phyloP scores from a whole-genome alignment of 2,888 invertebrate genomes.

The Ecliptopera silaceata region DNA sequence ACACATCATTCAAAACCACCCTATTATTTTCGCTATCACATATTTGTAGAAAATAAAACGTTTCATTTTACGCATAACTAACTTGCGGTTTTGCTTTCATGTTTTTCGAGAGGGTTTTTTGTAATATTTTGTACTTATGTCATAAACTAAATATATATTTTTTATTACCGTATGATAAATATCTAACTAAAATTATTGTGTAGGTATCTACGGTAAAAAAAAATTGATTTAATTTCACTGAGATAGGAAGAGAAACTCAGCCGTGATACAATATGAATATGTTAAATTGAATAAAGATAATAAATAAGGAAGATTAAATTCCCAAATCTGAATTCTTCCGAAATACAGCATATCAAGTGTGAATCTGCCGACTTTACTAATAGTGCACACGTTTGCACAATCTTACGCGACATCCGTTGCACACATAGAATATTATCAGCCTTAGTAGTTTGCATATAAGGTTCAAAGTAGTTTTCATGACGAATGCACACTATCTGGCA shows the following conservation, averaged over 20 bases:
- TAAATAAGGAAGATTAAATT: not conserved
- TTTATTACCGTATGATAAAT: too few relatives aligned
- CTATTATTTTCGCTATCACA: not conserved
- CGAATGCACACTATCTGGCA: conserved; percentile 36
- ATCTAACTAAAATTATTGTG: too few relatives aligned
- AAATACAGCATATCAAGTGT: conserved; percentile 27
- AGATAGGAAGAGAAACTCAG: too few relatives aligned
- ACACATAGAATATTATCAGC: conserved; percentile 6
- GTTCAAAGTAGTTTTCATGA: conserved; percentile 10
- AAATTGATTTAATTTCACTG: too few relatives aligned
- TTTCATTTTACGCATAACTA: conserved; percentile 1
- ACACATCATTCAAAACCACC: conserved; percentile 1
- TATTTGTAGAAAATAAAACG: not conserved
- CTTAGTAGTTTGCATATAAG: not conserved
- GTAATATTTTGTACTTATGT: not conserved
- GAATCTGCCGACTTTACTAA: conserved; percentile 32
- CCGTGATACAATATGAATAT: too few relatives aligned
- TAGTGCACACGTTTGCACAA: conserved; percentile 43
- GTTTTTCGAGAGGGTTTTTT: not conserved
- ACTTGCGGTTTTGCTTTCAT: not conserved
- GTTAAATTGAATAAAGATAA: not conserved
- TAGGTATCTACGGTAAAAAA: too few relatives aligned
- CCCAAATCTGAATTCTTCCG: conserved; percentile 4
- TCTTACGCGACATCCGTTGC: conserved; percentile 36
- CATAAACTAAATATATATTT: too few relatives aligned